Percentiles rank a stretch among this genome's conserved stretches.
Conservation (phyloP, 2,888 invertebrate species). For the Blomia tropicalis region DNA sequence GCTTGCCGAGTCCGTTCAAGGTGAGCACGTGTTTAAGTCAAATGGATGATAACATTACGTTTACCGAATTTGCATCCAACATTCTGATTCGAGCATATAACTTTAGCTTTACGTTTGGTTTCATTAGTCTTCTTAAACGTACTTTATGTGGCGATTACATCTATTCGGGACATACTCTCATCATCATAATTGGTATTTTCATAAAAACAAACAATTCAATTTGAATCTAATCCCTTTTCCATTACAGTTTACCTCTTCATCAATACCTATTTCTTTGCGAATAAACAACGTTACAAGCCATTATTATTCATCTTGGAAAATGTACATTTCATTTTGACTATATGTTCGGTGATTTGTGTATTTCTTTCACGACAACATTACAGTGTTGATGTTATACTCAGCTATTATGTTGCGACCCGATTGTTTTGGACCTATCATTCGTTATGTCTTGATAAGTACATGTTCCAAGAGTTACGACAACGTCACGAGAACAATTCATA, state of each 20-base stretch:
- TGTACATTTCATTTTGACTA: not conserved
- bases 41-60: not conserved
- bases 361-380: conserved; percentile 66
- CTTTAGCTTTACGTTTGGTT: not conserved
- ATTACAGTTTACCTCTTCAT: not conserved
- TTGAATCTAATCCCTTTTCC: not conserved
- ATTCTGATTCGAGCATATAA: not conserved
- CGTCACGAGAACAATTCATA: not conserved
- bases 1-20: not conserved
- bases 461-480: not conserved
- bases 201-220: not conserved
- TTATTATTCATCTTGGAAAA: not conserved
- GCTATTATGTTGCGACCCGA: conserved; percentile 72
- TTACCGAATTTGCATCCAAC: not conserved
- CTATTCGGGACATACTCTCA: conserved; percentile 75
- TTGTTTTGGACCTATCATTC: conserved; percentile 75
- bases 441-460: not conserved
- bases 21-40: not conserved
- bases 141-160: conserved; percentile 83
- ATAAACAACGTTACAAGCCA: not conserved
- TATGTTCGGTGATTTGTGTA: conserved; percentile 34
- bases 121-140: conserved; percentile 44
- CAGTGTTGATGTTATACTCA: conserved; percentile 73
- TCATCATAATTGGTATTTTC: conserved; percentile 40
- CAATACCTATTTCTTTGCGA: conserved; percentile 2